Evolutionary conservation across 1,140 invertebrate genomes (phyloP), one percentile per base, ranked within the genome.

Genomic region (Scaptomyza pallida): DNA sequence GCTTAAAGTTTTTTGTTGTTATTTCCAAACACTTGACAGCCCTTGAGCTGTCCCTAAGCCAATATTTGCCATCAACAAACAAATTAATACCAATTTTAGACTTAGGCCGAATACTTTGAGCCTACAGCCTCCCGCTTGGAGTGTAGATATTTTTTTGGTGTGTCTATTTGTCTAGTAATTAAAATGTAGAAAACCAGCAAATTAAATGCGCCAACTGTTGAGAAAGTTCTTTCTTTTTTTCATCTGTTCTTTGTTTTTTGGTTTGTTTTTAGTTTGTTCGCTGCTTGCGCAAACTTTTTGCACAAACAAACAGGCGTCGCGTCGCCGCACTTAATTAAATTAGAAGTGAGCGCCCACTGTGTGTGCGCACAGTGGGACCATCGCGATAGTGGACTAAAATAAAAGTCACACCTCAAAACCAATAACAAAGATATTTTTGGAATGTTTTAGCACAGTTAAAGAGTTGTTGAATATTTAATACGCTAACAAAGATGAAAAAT

Each of bases 131-230:
- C 26, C 40, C 40, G 9, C 16, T 48, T 37, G 26, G 56, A 60
- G 47, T 17, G 47, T 3, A 17, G 23, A 51, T n/a, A n/a, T 51
- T 52, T 70, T 62, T 59, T 86, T 71, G 75, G 78, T 59, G 21
- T 23, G 21, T 86, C 71, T 81, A 82, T 88, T 86, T 82, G 82
- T 82, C 78, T 78, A 88, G 71, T 85, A 86, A 86, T 86, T 86
- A 86, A 86, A 88, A 86, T 88, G 82, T 88, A 78, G 75, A 86
- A 88, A 81, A 88, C 82, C 74, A 88, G 78, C 78, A 86, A 88
- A 86, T 88, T 88, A 86, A 86, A 86, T 59, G 71, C 67, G 61
- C 82, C 82, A 86, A 86, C 82, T 69, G 82, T 72, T 81, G 70
- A 78, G 54, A 33, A 78, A 78, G 45, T 75, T 74, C 63, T 57